Evolutionary conservation across 92 coral and sea anemone genomes (phyloP), one percentile per base, ranked within the genome.

Genomic region (Heteractis magnifica): DNA sequence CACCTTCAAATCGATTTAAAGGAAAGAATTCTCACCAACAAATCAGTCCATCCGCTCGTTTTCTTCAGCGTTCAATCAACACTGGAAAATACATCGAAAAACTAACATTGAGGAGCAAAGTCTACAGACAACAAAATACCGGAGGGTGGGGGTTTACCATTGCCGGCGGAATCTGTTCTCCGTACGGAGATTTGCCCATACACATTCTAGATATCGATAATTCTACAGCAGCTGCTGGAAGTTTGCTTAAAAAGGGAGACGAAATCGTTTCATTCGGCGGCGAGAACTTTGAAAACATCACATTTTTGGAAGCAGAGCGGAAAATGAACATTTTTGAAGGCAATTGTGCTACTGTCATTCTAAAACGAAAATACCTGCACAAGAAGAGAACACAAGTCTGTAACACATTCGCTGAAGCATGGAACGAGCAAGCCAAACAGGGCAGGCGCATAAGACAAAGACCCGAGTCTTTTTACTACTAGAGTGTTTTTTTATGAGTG

Each of bases 131-230:
- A 15, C 87, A 79, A 53, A 19, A 75, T 5, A 34, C 64, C 18
- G 86, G 87, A 16, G 79, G 77, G 0, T 92, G 96, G 96, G 92
- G 93, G 0, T 90, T 92, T 19, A 85, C 86, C 12, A 77, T 92
- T 58, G 96, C 90, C 60, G 96, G 96, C 41, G 96, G 96, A 15
- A 53, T 86, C 23, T 88, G 76, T 76, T 92, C 96, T 81, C 94
- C 96, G 81, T 92, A 92, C 80, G 96, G 96, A 51, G 93, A 92
- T 78, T 86, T 92, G 21, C 96, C 96, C 18, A 90, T 92, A n/a
- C 91, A 79, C 62, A 84, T 92, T n/a, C 85, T 91, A 48, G 90
- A 83, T 8, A 79, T 92, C 10, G 76, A 88, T 41, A 65, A 87
- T 51, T 76, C 72, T 5, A 81, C 77, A 16, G 52, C 50, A 56